A percentile compares a stretch with the other conserved stretches of the same genome.
These are phyloP conservation scores for Leucophenga varia DNA, from an alignment of 1,140 invertebrate genomes.

Conservation along the genomic window DNA sequence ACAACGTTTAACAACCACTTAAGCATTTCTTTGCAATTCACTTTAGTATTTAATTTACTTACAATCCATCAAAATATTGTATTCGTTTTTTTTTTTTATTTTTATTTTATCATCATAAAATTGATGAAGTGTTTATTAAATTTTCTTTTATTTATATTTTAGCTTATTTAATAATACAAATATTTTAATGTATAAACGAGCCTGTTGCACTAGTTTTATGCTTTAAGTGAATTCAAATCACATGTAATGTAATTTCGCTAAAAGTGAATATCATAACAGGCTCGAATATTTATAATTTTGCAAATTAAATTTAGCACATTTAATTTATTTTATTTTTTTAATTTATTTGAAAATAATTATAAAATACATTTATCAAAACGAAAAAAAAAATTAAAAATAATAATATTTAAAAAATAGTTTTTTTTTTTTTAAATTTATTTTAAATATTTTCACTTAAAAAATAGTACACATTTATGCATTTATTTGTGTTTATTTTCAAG, in stretches of 20 bases:
- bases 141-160: slow-evolving; percentile 21
- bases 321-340: background rate
- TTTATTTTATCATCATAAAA: slow-evolving; percentile 41
- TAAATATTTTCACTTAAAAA: too few relatives aligned
- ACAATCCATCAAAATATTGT: too few relatives aligned
- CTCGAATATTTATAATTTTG: too few relatives aligned
- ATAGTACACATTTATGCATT: background rate
- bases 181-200: too few relatives aligned
- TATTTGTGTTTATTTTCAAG: background rate
- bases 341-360: slow-evolving; percentile 3
- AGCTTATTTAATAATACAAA: slow-evolving; percentile 39
- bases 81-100: slow-evolving; percentile 11
- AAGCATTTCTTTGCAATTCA: too few relatives aligned
- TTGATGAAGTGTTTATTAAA: slow-evolving; percentile 33
- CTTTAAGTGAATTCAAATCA: too few relatives aligned
- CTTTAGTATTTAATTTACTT: too few relatives aligned
- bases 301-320: background rate
- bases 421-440: slow-evolving; percentile 1
- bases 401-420: slow-evolving; percentile 9
- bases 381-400: slow-evolving; percentile 17
- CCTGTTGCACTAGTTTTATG: too few relatives aligned
- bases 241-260: too few relatives aligned
- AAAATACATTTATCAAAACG: slow-evolving; percentile 2
- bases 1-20: too few relatives aligned
- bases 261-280: too few relatives aligned